These are phyloP conservation scores for Amiota minor DNA, from an alignment of 2,888 invertebrate species.

Conservation along the genomic window DNA sequence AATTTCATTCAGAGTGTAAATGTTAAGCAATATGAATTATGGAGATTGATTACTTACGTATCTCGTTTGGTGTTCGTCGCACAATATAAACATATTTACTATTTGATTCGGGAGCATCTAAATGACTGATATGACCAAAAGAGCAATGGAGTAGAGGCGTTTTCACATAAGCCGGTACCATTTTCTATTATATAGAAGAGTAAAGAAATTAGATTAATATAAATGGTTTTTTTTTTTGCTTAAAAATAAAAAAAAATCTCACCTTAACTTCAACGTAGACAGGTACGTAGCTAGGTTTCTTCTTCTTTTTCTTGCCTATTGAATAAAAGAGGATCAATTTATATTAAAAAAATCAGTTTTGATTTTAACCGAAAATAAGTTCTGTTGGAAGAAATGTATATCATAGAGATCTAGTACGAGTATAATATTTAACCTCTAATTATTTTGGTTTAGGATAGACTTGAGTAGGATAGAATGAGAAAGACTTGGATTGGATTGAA, in stretches of 20 bases:
- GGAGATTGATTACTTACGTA: conserved; percentile 72
- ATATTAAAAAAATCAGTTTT: not conserved
- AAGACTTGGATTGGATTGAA: too few species aligned
- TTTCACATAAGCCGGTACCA: conserved; percentile 80
- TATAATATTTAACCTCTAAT: too few species aligned
- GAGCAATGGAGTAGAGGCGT: conserved; percentile 81
- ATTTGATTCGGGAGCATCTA: conserved; percentile 74
- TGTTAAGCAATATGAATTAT: conserved; percentile 1
- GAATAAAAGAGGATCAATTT: too few species aligned
- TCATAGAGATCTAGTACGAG: too few species aligned
- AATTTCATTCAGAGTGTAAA: not conserved
- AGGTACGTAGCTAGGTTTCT: conserved; percentile 54
- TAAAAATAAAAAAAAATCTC: conserved; percentile 33
- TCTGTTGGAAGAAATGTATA: too few species aligned
- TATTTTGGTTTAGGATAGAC: too few species aligned
- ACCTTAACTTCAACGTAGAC: conserved; percentile 72
- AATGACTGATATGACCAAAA: conserved; percentile 78
- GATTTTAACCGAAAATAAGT: not conserved
- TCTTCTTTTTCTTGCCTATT: conserved; percentile 62
- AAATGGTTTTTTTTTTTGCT: not conserved
- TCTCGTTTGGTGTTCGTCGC: conserved; percentile 77
- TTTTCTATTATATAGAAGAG: conserved; percentile 74
- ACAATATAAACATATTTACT: conserved; percentile 82
- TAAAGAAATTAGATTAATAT: not conserved
- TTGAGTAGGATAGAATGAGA: too few species aligned